These are phyloP conservation scores for Forbesichthys papilliferus DNA, from an alignment of 2,113 vertebrate species.

Conservation along the genomic window DNA sequence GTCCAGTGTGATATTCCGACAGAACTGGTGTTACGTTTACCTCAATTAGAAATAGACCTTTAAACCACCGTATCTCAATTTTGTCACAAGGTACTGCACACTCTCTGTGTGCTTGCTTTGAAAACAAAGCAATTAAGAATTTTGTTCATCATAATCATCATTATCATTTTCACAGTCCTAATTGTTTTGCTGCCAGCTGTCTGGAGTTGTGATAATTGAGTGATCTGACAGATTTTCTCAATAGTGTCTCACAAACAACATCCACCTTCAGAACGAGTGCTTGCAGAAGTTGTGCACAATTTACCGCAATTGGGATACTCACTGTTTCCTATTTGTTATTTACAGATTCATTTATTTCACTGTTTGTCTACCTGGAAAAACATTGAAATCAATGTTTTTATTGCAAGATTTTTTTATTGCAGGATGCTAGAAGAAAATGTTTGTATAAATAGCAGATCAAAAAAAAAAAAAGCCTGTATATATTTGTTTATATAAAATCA, in stretches of 20 bases:
- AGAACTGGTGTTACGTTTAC: background rate
- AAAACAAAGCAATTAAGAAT: slow-evolving; percentile 74
- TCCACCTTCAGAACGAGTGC: slow-evolving; percentile 52
- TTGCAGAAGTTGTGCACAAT: slow-evolving; percentile 46
- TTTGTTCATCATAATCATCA: slow-evolving; percentile 78
- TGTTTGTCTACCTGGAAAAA: background rate
- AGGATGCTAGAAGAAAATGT: too few relatives aligned
- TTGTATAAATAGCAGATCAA: too few relatives aligned
- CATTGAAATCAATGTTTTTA: background rate
- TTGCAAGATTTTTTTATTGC: slow-evolving; percentile 6
- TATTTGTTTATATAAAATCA: too few relatives aligned
- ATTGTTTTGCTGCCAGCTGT: slow-evolving; percentile 81
- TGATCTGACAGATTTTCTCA: slow-evolving; percentile 76
- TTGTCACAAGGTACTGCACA: background rate
- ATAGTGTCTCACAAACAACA: slow-evolving; percentile 60
- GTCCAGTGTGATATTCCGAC: too few relatives aligned
- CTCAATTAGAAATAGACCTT: background rate
- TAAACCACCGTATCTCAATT: background rate
- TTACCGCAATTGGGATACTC: slow-evolving; percentile 26
- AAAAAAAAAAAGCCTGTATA: too few relatives aligned
- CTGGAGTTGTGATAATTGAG: slow-evolving; percentile 75
- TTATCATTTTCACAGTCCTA: slow-evolving; percentile 77
- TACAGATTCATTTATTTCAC: background rate
- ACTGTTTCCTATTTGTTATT: slow-evolving; percentile 10
- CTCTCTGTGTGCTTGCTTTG: slow-evolving; percentile 48